A percentile compares a stretch with the other conserved stretches of the same genome.
phyloP scores from a whole-genome alignment of 2,888 invertebrate species.

The Andrena flavipes region DNA sequence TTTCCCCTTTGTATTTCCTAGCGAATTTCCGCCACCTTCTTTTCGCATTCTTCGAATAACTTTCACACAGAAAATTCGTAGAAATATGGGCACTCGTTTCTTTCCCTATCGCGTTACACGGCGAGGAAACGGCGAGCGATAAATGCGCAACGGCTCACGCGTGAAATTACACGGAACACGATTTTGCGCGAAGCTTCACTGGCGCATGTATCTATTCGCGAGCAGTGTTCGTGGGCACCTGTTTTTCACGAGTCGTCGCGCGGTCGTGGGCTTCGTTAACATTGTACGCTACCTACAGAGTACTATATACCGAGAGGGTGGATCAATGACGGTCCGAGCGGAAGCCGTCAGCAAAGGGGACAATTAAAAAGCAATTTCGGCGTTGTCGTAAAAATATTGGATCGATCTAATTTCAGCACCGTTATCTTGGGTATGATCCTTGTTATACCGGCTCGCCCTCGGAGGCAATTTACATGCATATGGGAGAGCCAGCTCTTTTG shows the following conservation, averaged over 20 bases:
- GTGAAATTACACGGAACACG: neutral
- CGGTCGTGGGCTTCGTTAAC: conserved; percentile 22
- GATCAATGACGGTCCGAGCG: conserved; percentile 24
- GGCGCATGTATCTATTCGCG: neutral
- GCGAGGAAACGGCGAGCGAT: neutral
- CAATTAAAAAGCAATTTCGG: conserved; percentile 59
- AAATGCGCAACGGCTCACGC: neutral
- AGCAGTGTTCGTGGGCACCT: neutral
- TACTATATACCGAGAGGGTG: neutral
- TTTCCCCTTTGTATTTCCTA: neutral
- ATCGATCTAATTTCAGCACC: conserved; percentile 43
- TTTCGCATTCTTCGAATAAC: neutral
- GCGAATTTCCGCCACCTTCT: neutral
- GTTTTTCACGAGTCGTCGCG: neutral
- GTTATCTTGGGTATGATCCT: conserved; percentile 46
- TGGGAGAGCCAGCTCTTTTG: neutral
- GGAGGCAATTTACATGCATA: conserved; percentile 44
- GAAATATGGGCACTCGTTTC: neutral
- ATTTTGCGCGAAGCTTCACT: neutral
- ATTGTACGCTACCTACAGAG: neutral
- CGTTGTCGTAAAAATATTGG: conserved; percentile 51
- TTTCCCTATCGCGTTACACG: neutral
- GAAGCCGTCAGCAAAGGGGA: conserved; percentile 12
- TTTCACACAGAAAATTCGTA: neutral
- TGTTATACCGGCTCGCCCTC: conserved; percentile 1